Evolutionary conservation across 2,888 invertebrate species (phyloP).

Genomic region (Microctonus brassicae): DNA sequence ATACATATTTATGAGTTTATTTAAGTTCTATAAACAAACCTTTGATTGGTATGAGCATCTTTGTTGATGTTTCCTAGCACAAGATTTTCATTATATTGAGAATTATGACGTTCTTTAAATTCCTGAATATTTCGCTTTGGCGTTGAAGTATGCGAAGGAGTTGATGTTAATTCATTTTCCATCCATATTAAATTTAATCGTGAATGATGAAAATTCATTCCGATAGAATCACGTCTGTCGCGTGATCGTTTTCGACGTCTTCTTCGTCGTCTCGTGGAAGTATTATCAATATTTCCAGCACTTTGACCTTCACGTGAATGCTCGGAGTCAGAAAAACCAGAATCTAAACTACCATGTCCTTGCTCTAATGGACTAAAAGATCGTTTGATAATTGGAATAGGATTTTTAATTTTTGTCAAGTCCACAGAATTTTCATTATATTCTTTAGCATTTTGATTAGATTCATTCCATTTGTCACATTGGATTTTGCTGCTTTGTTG

Average conservation of each 20-base stretch:
- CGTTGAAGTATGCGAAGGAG: slow-evolving; percentile 60
- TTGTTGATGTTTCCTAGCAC: background rate
- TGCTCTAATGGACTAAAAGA: slow-evolving; percentile 2
- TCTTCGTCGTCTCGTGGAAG: slow-evolving; percentile 39
- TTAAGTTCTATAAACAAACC: background rate
- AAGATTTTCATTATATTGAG: background rate
- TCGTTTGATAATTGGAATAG: slow-evolving; percentile 18
- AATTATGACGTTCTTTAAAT: background rate
- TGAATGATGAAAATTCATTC: background rate
- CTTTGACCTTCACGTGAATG: slow-evolving; percentile 68
- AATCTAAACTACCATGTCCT: slow-evolving; percentile 78
- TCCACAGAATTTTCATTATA: background rate
- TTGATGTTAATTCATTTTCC: slow-evolving; percentile 46
- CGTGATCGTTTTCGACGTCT: slow-evolving; percentile 39
- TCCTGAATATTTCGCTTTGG: slow-evolving; percentile 50
- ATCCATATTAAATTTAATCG: slow-evolving; percentile 45
- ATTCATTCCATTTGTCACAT: background rate
- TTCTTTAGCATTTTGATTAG: background rate
- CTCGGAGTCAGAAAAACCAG: slow-evolving; percentile 85
- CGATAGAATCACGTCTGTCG: slow-evolving; percentile 25
- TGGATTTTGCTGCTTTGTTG: too few species aligned
- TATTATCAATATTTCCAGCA: slow-evolving; percentile 39
- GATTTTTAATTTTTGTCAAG: background rate
- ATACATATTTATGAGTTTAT: background rate
- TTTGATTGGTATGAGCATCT: background rate